Percentiles rank a stretch among this genome's conserved stretches.
Evolutionary conservation across 2,797 vertebrate genomes (phyloP).

Genomic region (Petrocephalus schoutedeni): DNA sequence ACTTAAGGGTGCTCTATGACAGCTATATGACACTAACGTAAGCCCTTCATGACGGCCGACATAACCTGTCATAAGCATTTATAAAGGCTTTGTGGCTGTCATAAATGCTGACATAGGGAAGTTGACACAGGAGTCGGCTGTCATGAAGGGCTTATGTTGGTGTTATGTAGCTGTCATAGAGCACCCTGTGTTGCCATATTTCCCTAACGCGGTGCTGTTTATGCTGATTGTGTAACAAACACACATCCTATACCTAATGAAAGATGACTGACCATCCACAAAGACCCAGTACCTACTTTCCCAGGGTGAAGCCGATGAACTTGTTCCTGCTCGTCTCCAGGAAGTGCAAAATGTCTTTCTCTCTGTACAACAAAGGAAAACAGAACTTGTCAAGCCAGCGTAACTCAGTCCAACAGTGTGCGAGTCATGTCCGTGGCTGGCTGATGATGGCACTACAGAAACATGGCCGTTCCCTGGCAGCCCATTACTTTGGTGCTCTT

Average conservation of each 20-base stretch:
- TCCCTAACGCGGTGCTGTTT: neutral
- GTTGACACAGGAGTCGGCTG: no score
- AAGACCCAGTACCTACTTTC: constrained; percentile 70
- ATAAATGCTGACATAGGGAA: no score
- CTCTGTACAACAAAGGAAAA: constrained; percentile 58
- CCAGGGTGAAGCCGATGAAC: constrained; percentile 94
- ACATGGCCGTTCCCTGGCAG: neutral
- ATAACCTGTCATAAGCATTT: no score
- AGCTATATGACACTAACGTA: no score
- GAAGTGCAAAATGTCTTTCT: constrained; percentile 95
- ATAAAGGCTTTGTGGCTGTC: no score
- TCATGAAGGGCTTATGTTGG: no score
- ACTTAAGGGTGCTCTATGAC: no score
- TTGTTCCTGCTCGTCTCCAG: constrained; percentile 93
- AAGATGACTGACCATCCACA: neutral
- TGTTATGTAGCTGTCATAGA: no score
- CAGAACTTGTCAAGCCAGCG: neutral
- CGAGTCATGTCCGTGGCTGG: neutral
- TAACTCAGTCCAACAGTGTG: neutral
- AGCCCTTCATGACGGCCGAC: no score
- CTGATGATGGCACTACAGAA: neutral
- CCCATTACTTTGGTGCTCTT: neutral
- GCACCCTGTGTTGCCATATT: no score
- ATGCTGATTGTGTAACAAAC: neutral
- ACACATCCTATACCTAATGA: neutral